Conservation (phyloP, 2,888 invertebrate genomes). For the Plusia festucae region DNA sequence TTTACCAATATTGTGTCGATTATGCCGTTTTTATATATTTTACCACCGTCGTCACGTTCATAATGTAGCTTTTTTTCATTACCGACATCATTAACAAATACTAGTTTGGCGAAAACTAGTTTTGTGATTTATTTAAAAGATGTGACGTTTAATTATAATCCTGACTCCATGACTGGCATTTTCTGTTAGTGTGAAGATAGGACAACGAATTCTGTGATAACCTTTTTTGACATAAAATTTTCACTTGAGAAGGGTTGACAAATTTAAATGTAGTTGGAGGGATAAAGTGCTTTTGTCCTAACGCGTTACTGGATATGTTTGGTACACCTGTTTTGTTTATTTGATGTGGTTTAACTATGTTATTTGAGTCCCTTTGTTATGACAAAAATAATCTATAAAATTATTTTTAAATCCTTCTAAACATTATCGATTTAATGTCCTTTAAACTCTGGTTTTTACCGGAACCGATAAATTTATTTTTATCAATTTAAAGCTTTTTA, state of each 20-base stretch:
- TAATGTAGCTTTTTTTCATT: no score
- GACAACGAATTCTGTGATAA: constrained; percentile 16
- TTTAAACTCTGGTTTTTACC: no score
- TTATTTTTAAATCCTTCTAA: no score
- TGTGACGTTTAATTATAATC: constrained; percentile 15
- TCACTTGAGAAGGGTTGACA: constrained; percentile 37
- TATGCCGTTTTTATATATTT: no score
- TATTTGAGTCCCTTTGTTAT: neutral
- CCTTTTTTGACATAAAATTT: constrained; percentile 19
- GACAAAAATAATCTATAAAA: no score
- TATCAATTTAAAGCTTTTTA: neutral
- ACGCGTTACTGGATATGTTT: constrained; percentile 17
- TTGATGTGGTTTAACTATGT: constrained; percentile 3
- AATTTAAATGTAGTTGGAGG: constrained; percentile 31
- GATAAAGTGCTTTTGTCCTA: neutral
- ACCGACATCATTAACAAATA: no score
- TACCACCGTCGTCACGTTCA: no score
- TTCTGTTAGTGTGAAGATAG: constrained; percentile 18
- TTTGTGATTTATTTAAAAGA: constrained; percentile 1
- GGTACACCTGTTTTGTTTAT: neutral
- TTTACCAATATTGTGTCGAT: no score
- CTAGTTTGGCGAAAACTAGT: neutral
- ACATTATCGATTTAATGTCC: no score
- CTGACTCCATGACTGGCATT: constrained; percentile 5
- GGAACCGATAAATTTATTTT: no score